Evolutionary conservation across 2,113 vertebrate genomes (phyloP), one percentile per base, ranked within the genome.

Genomic region (Piprites chloris): DNA sequence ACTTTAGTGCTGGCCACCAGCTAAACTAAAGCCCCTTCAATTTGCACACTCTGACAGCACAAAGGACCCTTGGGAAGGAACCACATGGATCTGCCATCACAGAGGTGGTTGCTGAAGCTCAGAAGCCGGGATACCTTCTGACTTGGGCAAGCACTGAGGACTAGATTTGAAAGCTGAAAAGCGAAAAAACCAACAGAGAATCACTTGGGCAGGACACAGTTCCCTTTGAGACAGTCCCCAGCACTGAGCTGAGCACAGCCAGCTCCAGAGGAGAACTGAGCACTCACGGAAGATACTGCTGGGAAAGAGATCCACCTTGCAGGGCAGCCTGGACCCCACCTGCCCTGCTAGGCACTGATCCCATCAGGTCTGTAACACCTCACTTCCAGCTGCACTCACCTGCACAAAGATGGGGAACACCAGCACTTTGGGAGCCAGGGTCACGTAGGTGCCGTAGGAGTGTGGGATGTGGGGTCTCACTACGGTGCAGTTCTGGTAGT

Each of bases 341-440:
- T 7, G 19, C 10, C 11, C 53, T 61, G 56, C n/a, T 20, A 21
- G 68, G 68, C 68, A 35, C 58, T 3, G 44, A 3, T 3, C 6
- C 27, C 17, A 2, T 1, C 5, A 37, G 46, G 2, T 1, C 4
- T 33, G 56, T 6, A 27, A 5, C 15, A 26, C 7, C 44, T 22
- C 9, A 0, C 11, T 30, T 2, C 23, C 46, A 8, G 30, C n/a
- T 9, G 20, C 6, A 2, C 98, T 97, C 72, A 99, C 99, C 98
- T 99, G 99, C 55, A 99, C 99, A 27, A 99, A 99, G 85, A 99
- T 98, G 2, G 99, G 99, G 96, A 99, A 99, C 79, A 99, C 99
- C 67, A 99, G 98, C 88, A 99, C 98, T 63, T 99, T 99, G 86
- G 99, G 99, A 9, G 98, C 98, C 97, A 98, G 98, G 9, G 99